phyloP scores from a whole-genome alignment of 2,888 invertebrate genomes.

The Brenthis daphne region DNA sequence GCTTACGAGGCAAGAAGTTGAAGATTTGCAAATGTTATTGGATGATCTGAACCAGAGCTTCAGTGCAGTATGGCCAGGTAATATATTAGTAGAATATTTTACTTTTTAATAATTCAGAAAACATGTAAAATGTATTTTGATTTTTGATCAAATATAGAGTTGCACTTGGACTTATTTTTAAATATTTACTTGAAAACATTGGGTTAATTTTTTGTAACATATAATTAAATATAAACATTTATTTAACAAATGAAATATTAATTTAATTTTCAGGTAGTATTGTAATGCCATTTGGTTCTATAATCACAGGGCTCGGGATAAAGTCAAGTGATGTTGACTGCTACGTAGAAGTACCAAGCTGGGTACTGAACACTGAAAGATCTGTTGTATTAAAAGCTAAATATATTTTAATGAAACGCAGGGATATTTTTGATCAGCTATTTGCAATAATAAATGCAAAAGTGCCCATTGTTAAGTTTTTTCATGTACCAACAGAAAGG shows the following conservation, averaged over 20 bases:
- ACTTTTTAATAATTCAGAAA: no score
- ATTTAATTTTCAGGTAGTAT: slow-evolving; percentile 55
- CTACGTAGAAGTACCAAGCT: slow-evolving; percentile 73
- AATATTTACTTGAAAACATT: no score
- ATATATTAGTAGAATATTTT: background rate
- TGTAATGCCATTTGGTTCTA: slow-evolving; percentile 86
- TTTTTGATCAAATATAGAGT: no score
- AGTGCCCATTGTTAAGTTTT: slow-evolving; percentile 89
- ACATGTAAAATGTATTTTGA: no score
- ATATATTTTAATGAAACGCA: slow-evolving; percentile 57
- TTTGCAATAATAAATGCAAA: slow-evolving; percentile 85
- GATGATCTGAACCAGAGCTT: slow-evolving; percentile 54
- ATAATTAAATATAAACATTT: background rate
- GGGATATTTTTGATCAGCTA: slow-evolving; percentile 39
- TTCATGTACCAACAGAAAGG: slow-evolving; percentile 81
- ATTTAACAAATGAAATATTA: background rate
- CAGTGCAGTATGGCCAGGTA: slow-evolving; percentile 50
- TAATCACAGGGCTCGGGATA: slow-evolving; percentile 86
- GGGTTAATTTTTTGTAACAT: no score
- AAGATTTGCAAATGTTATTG: slow-evolving; percentile 57
- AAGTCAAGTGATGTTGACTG: slow-evolving; percentile 89
- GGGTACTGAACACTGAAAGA: slow-evolving; percentile 34
- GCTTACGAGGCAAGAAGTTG: slow-evolving; percentile 53
- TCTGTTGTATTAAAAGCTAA: slow-evolving; percentile 53
- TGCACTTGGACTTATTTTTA: no score